phyloP scores from a whole-genome alignment of 2,888 invertebrate species.

The Himalopsyche japonica region DNA sequence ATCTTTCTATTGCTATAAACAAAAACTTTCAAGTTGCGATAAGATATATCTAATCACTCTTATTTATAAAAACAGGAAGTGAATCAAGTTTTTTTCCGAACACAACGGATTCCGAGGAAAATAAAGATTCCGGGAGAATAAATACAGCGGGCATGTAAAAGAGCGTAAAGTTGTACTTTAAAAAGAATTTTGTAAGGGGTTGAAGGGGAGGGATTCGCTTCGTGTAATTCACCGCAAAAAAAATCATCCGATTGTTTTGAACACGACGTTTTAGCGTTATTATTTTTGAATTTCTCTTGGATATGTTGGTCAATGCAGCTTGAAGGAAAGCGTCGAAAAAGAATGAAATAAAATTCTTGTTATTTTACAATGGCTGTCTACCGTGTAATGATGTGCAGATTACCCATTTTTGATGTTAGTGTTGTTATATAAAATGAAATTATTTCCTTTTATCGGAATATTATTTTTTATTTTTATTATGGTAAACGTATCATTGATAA shows the following conservation, averaged over 20 bases:
- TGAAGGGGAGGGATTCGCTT: background rate
- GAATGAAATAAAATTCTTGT: no score
- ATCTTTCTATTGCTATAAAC: background rate
- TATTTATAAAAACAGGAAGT: background rate
- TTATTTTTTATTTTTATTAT: no score
- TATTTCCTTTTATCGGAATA: no score
- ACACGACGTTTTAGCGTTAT: background rate
- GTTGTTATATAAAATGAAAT: no score
- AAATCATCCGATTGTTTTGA: background rate
- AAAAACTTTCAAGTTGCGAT: background rate
- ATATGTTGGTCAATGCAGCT: background rate
- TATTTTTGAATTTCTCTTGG: background rate
- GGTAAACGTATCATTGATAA: no score
- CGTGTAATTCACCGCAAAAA: background rate
- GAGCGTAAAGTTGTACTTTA: background rate
- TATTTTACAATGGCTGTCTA: no score
- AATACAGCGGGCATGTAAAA: background rate
- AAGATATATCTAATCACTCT: background rate
- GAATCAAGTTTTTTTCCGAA: background rate
- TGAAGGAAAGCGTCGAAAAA: background rate
- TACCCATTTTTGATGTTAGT: no score
- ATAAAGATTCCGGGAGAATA: conserved; percentile 4
- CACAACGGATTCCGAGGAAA: background rate
- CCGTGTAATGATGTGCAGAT: no score
- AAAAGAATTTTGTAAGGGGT: background rate